Base-by-base conservation (phyloP, 1,140 invertebrate genomes). In the Trichonephila clavata region DNA sequence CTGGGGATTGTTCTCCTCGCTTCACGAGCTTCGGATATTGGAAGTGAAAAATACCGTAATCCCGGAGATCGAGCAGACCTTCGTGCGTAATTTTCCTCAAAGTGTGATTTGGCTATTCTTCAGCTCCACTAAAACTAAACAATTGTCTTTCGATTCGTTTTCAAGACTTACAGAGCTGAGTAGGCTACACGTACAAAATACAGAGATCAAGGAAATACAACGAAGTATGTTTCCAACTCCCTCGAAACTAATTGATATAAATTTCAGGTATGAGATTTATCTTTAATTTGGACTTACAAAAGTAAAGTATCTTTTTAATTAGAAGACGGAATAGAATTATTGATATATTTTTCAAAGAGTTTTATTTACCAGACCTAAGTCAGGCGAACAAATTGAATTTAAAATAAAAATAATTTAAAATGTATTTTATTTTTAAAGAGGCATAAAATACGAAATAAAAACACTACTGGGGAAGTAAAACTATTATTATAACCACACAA, bases 191-290 rank as follows among this genome's bases (percentile, higher is more conserved):
- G 43, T 89, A 3, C 71, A 63, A 27, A 50, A 71, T 18, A 57
- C 87, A 13, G 63, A 71, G 43, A 71, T 89, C 5, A 24, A 20
- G 5, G 27, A 6, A 21, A 16, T 89, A 20, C 24, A 68, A n/a
- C 61, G 87, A 18, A 71, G 63, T 14, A 89, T 89, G 87, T 89
- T 89, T 71, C 20, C 87, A 7, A 8, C 63, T 5, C 27, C 1
- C 14, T 71, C 87, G 0, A 71, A 89, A 24, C 50, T 89, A 16
- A 5, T 89, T 2, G 14, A 63, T 13, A 71, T 89, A 6, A n/a
- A n/a, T 71, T 89, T 89, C 87, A 89, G 32, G 87, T 89, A 68
- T 57, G 32, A 21, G 50, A 50, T 5, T 84, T 59, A n/a, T n/a
- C 18, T 27, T 57, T 18, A 10, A 8, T 8, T 27, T 27, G 7